These are phyloP conservation scores for Morbakka virulenta DNA, from an alignment of 30 jellyfish, hydroid and myxozoan species.

Conservation along the genomic window DNA sequence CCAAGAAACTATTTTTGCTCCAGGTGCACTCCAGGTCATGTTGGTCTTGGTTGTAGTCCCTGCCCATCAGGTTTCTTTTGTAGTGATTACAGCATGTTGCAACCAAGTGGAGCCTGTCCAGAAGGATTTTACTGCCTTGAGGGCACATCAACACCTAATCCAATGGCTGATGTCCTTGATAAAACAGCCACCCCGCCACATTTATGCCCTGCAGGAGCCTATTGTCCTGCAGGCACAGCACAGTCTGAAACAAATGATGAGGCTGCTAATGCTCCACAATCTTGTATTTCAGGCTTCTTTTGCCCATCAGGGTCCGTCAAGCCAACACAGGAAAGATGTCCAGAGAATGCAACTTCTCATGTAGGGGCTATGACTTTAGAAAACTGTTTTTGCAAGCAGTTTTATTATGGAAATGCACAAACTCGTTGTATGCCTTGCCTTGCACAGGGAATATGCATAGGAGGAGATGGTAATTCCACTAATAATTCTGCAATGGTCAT, in stretches of 20 bases:
- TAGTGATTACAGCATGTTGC: slow-evolving; percentile 98
- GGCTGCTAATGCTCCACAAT: slow-evolving; percentile 97
- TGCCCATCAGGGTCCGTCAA: slow-evolving; percentile 99
- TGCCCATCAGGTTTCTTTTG: slow-evolving; percentile 99
- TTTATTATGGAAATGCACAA: slow-evolving; percentile 79
- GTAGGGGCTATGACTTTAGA: slow-evolving; percentile 71
- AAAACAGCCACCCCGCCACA: slow-evolving; percentile 98
- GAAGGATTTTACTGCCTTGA: slow-evolving; percentile 96
- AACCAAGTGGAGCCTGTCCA: slow-evolving; percentile 99
- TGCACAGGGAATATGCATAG: slow-evolving; percentile 73
- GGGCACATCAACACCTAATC: slow-evolving; percentile 96
- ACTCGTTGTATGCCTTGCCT: slow-evolving; percentile 86
- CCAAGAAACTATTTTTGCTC: slow-evolving; percentile 91
- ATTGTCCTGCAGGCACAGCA: slow-evolving; percentile 99
- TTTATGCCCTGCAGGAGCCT: slow-evolving; percentile 98
- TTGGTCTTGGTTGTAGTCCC: slow-evolving; percentile 97
- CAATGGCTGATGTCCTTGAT: slow-evolving; percentile 96
- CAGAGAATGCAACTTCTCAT: slow-evolving; percentile 90
- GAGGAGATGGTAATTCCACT: slow-evolving; percentile 70
- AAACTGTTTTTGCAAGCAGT: slow-evolving; percentile 87
- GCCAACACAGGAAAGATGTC: slow-evolving; percentile 98
- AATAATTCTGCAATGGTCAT: slow-evolving; percentile 76
- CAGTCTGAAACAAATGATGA: slow-evolving; percentile 78
- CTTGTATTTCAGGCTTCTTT: slow-evolving; percentile 89
- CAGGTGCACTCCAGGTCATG: slow-evolving; percentile 99